A percentile compares a stretch with the other conserved stretches of the same genome.
Evolutionary conservation across 2,113 vertebrate species (phyloP).

Genomic region (Amazona vittata): DNA sequence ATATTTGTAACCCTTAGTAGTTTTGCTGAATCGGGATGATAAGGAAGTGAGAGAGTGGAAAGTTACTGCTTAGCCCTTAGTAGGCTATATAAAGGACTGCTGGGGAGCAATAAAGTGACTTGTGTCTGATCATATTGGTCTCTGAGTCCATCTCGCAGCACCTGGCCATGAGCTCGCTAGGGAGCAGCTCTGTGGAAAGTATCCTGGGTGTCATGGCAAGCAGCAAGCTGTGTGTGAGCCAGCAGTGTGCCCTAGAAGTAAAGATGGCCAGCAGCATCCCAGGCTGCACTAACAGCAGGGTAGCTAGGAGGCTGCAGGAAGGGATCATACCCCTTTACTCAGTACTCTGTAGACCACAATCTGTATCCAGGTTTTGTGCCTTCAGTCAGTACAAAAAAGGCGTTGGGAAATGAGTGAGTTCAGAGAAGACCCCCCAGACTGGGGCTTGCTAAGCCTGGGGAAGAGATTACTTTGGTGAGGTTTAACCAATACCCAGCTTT

Average conservation of each 20-base stretch:
- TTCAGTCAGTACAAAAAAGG: neutral
- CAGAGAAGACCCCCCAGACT: neutral
- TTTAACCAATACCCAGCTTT: neutral
- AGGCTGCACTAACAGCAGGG: neutral
- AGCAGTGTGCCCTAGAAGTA: neutral
- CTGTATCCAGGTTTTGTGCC: neutral
- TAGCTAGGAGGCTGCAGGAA: neutral
- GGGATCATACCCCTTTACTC: neutral
- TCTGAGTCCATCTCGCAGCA: no score
- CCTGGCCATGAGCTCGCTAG: neutral
- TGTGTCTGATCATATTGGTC: no score
- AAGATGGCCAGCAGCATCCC: neutral
- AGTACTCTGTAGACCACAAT: neutral
- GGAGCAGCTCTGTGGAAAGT: neutral
- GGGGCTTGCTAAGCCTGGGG: neutral
- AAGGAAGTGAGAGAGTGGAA: no score
- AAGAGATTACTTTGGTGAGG: neutral
- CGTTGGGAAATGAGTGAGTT: neutral
- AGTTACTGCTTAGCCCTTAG: no score
- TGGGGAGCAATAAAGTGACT: no score
- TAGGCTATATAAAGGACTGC: no score
- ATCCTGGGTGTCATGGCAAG: neutral
- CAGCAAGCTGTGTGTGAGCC: neutral
- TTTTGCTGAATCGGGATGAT: no score
- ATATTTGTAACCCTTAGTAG: no score